A percentile compares a stretch with the other conserved stretches of the same genome.
Evolutionary conservation across 1,140 invertebrate genomes (phyloP).

Genomic region (Heliothis subflexa): DNA sequence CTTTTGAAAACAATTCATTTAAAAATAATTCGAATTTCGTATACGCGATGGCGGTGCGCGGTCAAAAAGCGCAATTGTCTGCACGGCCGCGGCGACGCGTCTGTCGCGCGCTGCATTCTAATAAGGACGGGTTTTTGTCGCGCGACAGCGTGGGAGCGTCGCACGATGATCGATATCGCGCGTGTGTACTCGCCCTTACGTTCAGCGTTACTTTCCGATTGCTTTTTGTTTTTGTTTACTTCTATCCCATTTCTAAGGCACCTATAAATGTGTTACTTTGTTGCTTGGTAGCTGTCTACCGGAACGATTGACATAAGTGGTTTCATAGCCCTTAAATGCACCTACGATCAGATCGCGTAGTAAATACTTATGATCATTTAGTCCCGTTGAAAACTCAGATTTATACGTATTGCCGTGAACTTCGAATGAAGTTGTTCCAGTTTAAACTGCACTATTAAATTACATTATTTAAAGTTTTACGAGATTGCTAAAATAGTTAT

Average conservation of each 20-base stretch:
- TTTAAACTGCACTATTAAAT: too few relatives aligned
- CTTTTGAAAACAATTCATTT: constrained; percentile 48
- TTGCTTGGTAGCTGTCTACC: constrained; percentile 1
- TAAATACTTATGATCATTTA: constrained; percentile 2
- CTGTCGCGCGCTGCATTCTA: constrained; percentile 67
- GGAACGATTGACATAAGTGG: constrained; percentile 31
- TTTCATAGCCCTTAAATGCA: not conserved
- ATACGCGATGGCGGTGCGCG: constrained; percentile 44
- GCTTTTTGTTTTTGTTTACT: constrained; percentile 13
- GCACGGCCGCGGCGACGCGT: constrained; percentile 49
- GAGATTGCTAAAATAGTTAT: too few relatives aligned
- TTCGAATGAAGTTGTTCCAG: not conserved
- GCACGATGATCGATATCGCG: constrained; percentile 51
- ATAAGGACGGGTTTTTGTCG: constrained; percentile 73
- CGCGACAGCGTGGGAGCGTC: constrained; percentile 71
- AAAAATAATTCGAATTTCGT: constrained; percentile 48
- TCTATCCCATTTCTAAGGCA: constrained; percentile 32
- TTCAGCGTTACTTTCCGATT: constrained; percentile 32
- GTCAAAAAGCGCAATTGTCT: constrained; percentile 59
- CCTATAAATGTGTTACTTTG: constrained; percentile 2
- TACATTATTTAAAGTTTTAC: too few relatives aligned
- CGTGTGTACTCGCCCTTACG: constrained; percentile 53
- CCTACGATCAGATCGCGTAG: not conserved
- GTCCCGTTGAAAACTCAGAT: not conserved
- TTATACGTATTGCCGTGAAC: not conserved